Evolutionary conservation across 2,888 invertebrate genomes (phyloP).

Genomic region (Aphodius granarius): DNA sequence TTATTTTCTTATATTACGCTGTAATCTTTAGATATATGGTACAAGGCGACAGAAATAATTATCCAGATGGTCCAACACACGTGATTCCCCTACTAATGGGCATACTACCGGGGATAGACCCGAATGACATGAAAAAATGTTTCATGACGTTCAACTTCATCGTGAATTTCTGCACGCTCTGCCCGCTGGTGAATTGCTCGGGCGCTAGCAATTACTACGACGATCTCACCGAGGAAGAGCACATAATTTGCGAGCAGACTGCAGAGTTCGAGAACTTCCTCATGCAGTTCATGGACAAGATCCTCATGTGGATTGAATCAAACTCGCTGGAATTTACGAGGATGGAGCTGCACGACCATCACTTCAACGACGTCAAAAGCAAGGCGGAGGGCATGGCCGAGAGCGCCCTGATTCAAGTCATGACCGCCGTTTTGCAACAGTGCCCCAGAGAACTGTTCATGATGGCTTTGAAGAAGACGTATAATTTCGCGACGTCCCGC

Average conservation of each 20-base stretch:
- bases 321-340: constrained; percentile 69
- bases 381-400: constrained; percentile 74
- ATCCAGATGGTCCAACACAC: constrained; percentile 77
- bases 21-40: constrained; percentile 47
- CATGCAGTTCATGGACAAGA: constrained; percentile 78
- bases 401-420: constrained; percentile 67
- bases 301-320: constrained; percentile 72
- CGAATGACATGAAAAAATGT: constrained; percentile 81
- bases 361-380: constrained; percentile 56
- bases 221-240: constrained; percentile 78
- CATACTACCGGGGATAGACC: constrained; percentile 85
- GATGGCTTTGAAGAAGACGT: constrained; percentile 74
- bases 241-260: constrained; percentile 74
- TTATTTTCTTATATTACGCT: neutral
- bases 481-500: constrained; percentile 70
- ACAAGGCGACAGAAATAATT: constrained; percentile 58
- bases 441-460: constrained; percentile 66
- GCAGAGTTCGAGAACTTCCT: constrained; percentile 90
- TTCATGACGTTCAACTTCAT: constrained; percentile 79
- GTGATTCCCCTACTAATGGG: constrained; percentile 80
- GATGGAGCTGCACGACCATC: constrained; percentile 62
- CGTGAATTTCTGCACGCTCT: constrained; percentile 72
- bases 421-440: constrained; percentile 70
- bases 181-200: constrained; percentile 86
- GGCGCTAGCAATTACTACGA: constrained; percentile 67